Conservation (phyloP, 2,797 vertebrate genomes). For the Cygnus olor region DNA sequence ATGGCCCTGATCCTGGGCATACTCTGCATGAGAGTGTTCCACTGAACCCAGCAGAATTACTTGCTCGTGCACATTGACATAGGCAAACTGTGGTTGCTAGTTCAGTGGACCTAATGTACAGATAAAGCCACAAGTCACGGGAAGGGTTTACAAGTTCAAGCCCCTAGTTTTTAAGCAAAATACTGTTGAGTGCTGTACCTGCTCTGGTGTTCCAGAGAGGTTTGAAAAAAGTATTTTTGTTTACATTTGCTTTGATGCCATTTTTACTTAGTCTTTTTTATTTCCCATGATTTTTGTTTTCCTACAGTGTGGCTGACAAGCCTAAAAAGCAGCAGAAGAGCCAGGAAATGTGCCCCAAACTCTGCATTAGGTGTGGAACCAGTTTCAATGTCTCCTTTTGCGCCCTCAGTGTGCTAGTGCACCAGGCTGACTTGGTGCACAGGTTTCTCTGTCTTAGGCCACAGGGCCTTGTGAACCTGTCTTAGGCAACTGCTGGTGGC, state of each 20-base stretch:
- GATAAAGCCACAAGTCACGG: neutral
- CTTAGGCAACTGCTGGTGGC: neutral
- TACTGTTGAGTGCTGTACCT: constrained; percentile 55
- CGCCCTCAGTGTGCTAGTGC: constrained; percentile 64
- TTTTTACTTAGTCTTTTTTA: constrained; percentile 75
- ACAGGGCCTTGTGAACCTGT: neutral
- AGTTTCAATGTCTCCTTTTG: constrained; percentile 75
- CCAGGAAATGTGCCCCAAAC: constrained; percentile 76
- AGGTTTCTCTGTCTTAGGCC: constrained; percentile 36
- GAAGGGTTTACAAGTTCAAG: constrained; percentile 6
- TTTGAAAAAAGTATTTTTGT: constrained; percentile 61
- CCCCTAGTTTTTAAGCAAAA: constrained; percentile 27
- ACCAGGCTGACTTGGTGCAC: constrained; percentile 22
- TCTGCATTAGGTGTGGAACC: constrained; percentile 76
- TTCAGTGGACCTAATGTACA: neutral
- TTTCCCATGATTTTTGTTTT: constrained; percentile 77
- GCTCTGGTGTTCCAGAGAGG: constrained; percentile 53
- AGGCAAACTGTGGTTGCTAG: neutral
- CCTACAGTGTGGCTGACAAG: constrained; percentile 78
- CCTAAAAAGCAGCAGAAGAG: constrained; percentile 78
- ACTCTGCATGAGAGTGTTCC: neutral
- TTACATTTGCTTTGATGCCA: constrained; percentile 67
- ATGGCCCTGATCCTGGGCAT: neutral
- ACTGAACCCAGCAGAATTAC: neutral
- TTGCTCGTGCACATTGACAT: fast-evolving